Percentiles rank a stretch among this genome's conserved stretches.
Conservation (phyloP, 2,888 invertebrate species). For the Microplitis manilae region DNA sequence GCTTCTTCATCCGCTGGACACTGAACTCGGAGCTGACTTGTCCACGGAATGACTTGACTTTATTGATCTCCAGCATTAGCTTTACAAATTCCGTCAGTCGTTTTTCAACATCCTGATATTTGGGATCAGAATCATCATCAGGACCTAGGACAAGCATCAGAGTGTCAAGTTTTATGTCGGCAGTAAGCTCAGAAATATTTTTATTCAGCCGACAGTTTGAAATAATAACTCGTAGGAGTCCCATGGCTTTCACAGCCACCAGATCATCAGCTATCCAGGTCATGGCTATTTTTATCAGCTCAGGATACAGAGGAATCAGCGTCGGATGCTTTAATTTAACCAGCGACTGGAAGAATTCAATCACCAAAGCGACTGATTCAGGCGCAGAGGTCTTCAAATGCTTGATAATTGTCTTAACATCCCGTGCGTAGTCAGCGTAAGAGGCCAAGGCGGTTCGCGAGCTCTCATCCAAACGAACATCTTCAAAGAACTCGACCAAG, state of each 20-base stretch:
- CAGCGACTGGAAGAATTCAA: slow-evolving; percentile 73
- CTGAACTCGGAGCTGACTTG: slow-evolving; percentile 70
- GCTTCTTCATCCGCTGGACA: slow-evolving; percentile 66
- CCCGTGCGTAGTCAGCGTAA: slow-evolving; percentile 66
- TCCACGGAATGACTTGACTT: slow-evolving; percentile 61
- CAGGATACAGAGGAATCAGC: slow-evolving; percentile 68
- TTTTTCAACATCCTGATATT: no score
- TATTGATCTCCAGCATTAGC: slow-evolving; percentile 71
- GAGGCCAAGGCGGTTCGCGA: slow-evolving; percentile 62
- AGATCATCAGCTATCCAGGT: slow-evolving; percentile 73
- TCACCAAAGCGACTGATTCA: slow-evolving; percentile 73
- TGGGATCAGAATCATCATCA: slow-evolving; percentile 60
- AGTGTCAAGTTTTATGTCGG: slow-evolving; percentile 69
- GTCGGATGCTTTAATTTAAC: slow-evolving; percentile 70
- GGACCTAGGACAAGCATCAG: slow-evolving; percentile 69
- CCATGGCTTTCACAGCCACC: slow-evolving; percentile 71
- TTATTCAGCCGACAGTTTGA: slow-evolving; percentile 63
- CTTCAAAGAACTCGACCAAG: slow-evolving; percentile 74
- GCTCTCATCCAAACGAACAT: slow-evolving; percentile 70
- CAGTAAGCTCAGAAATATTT: slow-evolving; percentile 60
- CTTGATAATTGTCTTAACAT: slow-evolving; percentile 68
- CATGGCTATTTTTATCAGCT: slow-evolving; percentile 71
- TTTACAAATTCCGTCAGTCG: slow-evolving; percentile 72
- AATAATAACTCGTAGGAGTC: slow-evolving; percentile 70
- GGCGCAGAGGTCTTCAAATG: slow-evolving; percentile 65